phyloP scores from a whole-genome alignment of 30 jellyfish, hydroid and myxozoan genomes.

The Turritopsis rubra region DNA sequence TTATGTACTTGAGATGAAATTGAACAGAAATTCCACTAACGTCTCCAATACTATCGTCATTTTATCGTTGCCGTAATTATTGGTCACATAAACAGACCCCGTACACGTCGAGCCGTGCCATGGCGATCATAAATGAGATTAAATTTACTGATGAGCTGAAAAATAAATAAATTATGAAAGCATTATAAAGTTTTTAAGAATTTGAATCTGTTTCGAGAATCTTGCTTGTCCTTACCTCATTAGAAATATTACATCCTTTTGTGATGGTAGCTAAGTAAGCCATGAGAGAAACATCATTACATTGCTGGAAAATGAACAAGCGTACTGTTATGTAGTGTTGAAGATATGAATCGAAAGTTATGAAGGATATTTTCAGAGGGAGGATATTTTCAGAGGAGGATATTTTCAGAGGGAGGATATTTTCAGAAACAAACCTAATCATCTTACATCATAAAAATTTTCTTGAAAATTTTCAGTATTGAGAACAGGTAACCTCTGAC shows the following conservation, averaged over 20 bases:
- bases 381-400: too few species aligned
- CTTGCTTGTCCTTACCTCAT: conserved; percentile 59
- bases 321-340: too few species aligned
- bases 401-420: too few species aligned
- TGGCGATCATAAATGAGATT: conserved; percentile 63
- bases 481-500: conserved; percentile 93
- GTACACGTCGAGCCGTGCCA: conserved; percentile 77
- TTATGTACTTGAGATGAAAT: neutral
- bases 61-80: too few species aligned
- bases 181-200: too few species aligned
- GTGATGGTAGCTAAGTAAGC: conserved; percentile 86
- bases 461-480: conserved; percentile 73
- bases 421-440: too few species aligned
- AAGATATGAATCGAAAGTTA: too few species aligned
- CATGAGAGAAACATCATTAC: conserved; percentile 92
- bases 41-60: too few species aligned
- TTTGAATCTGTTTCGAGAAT: too few species aligned
- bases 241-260: conserved; percentile 91
- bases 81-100: conserved; percentile 66
- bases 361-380: too few species aligned
- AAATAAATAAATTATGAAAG: too few species aligned
- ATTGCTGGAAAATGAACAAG: conserved; percentile 58
- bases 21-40: too few species aligned
- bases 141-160: conserved; percentile 72
- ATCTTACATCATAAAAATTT: conserved; percentile 80